phyloP scores from a whole-genome alignment of 2,888 invertebrate genomes.

The Eretmocerus hayati region DNA sequence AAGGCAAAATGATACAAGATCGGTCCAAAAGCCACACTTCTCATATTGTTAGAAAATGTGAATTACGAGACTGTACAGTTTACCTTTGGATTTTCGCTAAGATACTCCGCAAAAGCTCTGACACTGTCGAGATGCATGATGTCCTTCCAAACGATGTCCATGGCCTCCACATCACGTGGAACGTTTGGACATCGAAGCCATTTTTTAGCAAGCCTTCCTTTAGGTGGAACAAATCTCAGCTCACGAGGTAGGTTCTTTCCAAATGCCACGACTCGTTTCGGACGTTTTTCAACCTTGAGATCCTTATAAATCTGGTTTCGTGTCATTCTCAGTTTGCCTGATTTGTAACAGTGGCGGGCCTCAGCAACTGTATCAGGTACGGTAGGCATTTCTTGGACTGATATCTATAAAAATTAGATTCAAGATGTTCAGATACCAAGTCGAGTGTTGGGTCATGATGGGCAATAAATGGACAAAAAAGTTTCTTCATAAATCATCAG shows the following conservation, averaged over 20 bases:
- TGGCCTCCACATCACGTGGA: slow-evolving; percentile 54
- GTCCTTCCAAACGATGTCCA: slow-evolving; percentile 59
- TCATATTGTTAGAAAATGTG: too few species aligned
- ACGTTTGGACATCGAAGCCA: slow-evolving; percentile 55
- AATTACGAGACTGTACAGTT: too few species aligned
- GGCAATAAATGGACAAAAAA: too few species aligned
- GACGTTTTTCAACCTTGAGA: slow-evolving; percentile 48
- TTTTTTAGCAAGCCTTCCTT: slow-evolving; percentile 49
- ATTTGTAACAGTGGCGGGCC: slow-evolving; percentile 49
- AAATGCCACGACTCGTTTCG: slow-evolving; percentile 51
- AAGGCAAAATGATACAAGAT: too few species aligned
- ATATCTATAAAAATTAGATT: slow-evolving; percentile 35
- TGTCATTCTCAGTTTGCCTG: slow-evolving; percentile 49
- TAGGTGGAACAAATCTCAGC: slow-evolving; percentile 51
- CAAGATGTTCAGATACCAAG: background rate
- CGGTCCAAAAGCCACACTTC: too few species aligned
- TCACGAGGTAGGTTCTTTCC: slow-evolving; percentile 50
- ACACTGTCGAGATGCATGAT: slow-evolving; percentile 51
- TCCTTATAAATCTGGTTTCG: slow-evolving; percentile 50
- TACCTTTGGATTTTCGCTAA: slow-evolving; percentile 29
- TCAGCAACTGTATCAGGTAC: slow-evolving; percentile 54
- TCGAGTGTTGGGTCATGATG: background rate
- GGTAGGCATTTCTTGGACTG: slow-evolving; percentile 54
- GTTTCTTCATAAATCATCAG: too few species aligned
- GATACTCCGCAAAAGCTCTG: slow-evolving; percentile 33